Evolutionary conservation across 2,888 invertebrate genomes (phyloP).

Genomic region (Conomelus anceps): DNA sequence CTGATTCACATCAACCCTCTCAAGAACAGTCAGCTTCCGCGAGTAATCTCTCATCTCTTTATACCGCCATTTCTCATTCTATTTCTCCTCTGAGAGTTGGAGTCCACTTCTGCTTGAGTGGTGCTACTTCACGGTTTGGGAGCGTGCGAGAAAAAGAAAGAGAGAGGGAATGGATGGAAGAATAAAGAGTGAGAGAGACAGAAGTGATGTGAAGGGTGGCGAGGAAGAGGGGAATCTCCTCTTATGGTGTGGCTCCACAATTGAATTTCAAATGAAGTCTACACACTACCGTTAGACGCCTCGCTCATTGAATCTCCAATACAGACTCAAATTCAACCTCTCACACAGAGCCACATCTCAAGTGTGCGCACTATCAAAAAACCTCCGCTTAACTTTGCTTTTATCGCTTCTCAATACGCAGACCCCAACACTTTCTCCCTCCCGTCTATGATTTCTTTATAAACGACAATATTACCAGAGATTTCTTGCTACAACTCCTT

Average conservation of each 20-base stretch:
- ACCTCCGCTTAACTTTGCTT: neutral
- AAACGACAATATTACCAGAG: no score
- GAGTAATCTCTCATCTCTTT: neutral
- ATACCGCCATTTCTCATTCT: neutral
- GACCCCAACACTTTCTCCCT: neutral
- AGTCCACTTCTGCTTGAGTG: neutral
- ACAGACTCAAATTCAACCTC: neutral
- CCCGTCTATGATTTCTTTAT: no score
- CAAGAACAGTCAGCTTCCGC: neutral
- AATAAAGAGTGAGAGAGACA: neutral
- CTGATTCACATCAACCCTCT: neutral
- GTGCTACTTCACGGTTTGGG: neutral
- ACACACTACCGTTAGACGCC: neutral
- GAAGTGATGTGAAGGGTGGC: neutral
- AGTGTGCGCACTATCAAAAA: neutral
- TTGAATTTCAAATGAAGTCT: neutral
- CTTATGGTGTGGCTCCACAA: neutral
- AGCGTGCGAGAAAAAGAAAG: neutral
- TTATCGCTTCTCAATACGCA: neutral
- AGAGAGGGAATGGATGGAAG: neutral
- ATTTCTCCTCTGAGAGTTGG: neutral
- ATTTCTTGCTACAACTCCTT: no score
- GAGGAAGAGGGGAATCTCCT: neutral
- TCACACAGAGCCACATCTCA: neutral
- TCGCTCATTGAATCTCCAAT: neutral